A percentile compares a stretch with the other conserved stretches of the same genome.
These are phyloP conservation scores for Scylla paramamosain DNA, from an alignment of 1,140 invertebrate genomes.

Conservation along the genomic window DNA sequence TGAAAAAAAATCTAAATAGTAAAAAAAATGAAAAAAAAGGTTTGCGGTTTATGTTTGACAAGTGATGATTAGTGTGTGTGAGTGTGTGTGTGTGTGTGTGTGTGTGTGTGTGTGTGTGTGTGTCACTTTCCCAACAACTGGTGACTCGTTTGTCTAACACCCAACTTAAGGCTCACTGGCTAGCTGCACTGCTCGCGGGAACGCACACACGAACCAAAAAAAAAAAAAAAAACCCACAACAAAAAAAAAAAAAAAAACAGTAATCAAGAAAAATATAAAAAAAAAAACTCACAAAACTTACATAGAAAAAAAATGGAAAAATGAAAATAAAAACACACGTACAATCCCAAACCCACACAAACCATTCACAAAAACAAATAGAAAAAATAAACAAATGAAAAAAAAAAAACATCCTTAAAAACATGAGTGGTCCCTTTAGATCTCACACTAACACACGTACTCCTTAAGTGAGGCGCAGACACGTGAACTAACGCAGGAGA, in stretches of 20 bases:
- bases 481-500: background rate
- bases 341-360: background rate
- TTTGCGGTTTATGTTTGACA: background rate
- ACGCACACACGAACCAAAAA: background rate
- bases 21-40: no score
- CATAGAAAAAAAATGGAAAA: constrained; percentile 9
- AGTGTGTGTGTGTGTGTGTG: constrained; percentile 52
- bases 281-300: background rate
- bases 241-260: background rate
- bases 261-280: background rate
- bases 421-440: background rate
- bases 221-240: background rate
- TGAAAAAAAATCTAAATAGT: no score
- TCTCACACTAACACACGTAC: background rate
- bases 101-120: constrained; percentile 45
- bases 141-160: constrained; percentile 40
- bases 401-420: no score
- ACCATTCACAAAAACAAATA: background rate
- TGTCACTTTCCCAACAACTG: constrained; percentile 55
- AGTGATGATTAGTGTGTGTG: constrained; percentile 29
- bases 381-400: background rate
- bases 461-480: constrained; percentile 67
- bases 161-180: constrained; percentile 46
- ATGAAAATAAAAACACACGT: background rate
- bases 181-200: background rate